A percentile compares a stretch with the other conserved stretches of the same genome.
Conservation (phyloP, 2,888 invertebrate species). For the Meteorus colon region DNA sequence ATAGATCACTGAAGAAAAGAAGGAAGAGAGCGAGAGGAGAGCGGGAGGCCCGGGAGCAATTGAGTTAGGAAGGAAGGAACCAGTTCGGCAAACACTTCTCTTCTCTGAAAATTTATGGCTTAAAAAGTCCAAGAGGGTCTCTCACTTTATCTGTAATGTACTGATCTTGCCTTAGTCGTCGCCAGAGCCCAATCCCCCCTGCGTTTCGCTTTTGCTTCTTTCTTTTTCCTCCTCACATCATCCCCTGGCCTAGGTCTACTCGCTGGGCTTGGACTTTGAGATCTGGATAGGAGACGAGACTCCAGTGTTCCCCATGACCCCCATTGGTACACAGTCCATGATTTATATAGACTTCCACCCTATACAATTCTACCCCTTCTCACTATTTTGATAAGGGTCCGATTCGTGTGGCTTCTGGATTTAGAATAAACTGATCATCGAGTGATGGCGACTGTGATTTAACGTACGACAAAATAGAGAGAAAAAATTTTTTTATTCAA, state of each 20-base stretch:
- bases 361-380: constrained; percentile 36
- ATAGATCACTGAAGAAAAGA: constrained; percentile 65
- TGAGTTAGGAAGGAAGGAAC: constrained; percentile 74
- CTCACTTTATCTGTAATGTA: constrained; percentile 73
- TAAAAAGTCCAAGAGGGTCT: constrained; percentile 70
- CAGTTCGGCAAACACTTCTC: constrained; percentile 73
- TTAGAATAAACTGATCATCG: constrained; percentile 41
- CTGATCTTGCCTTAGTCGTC: constrained; percentile 71
- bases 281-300: constrained; percentile 50
- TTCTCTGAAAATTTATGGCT: constrained; percentile 69
- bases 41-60: constrained; percentile 62
- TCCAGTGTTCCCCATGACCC: constrained; percentile 52
- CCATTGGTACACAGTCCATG: constrained; percentile 63
- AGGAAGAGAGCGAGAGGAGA: constrained; percentile 45
- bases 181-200: constrained; percentile 47
- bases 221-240: constrained; percentile 32
- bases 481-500: constrained; percentile 11
- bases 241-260: constrained; percentile 20
- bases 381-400: constrained; percentile 58
- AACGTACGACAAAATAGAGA: background rate
- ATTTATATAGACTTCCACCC: constrained; percentile 63
- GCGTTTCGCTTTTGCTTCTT: constrained; percentile 41
- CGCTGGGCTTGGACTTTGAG: constrained; percentile 47
- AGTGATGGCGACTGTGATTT: constrained; percentile 32
- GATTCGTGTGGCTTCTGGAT: constrained; percentile 35